Base-by-base conservation (phyloP, 2,888 invertebrate genomes). In the Troides helena region DNA sequence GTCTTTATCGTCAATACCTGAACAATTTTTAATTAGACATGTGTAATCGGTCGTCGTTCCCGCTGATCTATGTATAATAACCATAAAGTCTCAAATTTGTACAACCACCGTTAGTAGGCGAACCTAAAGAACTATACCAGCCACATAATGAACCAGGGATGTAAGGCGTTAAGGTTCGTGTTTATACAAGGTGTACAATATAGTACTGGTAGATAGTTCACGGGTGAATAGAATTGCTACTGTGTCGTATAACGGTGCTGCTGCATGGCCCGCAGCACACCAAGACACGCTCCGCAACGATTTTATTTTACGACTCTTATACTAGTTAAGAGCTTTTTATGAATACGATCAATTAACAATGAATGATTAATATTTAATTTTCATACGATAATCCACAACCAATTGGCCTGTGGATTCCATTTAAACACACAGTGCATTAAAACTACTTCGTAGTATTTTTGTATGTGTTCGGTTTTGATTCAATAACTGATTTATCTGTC, bases 221-320 rank as follows among this genome's bases (percentile, higher is more conserved):
- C 73, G 72, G 74, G 71, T 71, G 62, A 67, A 72, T 57, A 39
- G 69, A 68, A 65, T 61, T 71, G 72, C 75, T 72, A 89, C 83
- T 90, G 83, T 90, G 91, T 86, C 90, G 80, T 74, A 69, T 91
- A 90, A 90, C 91, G 91, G 91, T 67, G 80, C 76, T 75, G 79
- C 74, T 76, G 78, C 73, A 77, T 75, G 76, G 71, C 74, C 73
- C 72, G 70, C 62, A 70, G 73, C 65, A 57, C 62, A 36, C 66
- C 62, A 65, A 73, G 72, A 67, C 71, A 72, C 74, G 75, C 75
- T 75, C 72, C 71, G 65, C 70, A 70, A 65, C 71, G 74, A 77
- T 76, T 74, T 59, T 72, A 71, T 68, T 69, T 72, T 69, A 72
- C 61, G 67, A 21, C 57, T 65, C 60, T 61, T 53, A 36, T 30